Base-by-base conservation (phyloP, 2,797 vertebrate species). In the Staurois parvus region DNA sequence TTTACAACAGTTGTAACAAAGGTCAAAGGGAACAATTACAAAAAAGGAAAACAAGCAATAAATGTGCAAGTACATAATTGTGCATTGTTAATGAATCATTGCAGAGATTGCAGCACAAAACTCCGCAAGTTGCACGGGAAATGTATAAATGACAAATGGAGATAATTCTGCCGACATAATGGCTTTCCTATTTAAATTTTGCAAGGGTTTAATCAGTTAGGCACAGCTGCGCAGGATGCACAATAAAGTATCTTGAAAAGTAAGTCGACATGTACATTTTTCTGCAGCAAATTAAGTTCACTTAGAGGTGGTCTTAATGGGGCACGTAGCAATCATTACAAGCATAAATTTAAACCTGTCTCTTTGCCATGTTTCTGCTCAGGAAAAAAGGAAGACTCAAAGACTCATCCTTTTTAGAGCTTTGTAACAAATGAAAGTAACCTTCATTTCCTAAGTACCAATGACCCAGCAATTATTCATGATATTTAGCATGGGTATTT, bases 101-200 rank as follows among this genome's bases (percentile, higher is more conserved):
- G 75, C 74, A 84, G 78, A 88, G 88, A 85, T 79, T 84, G 34
- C 0, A 13, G 87, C 72, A 83, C 76, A 86, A 88, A 76, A 85
- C 89, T 81, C 79, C 78, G 87, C 89, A 91, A 90, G 91, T 93
- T 94, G 94, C 92, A 89, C 75, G 78, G 86, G 90, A 91, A 90
- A 90, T 88, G 92, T 90, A 84, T 89, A 75, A 83, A 87, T 95
- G 95, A 95, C 94, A 90, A 94, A 95, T 94, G 89, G 89, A 90
- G 91, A 92, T 91, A 94, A 94, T 94, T 94, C 92, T 93, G 94
- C 90, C 93, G 91, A 90, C 84, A 92, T 95, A 95, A 95, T 95
- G 94, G 93, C 89, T 94, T 95, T 95, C 95, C 95, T 95, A 95
- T 95, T 95, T 94, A 95, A 95, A 95, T 95, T 94, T 94, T 92